Percentiles rank a stretch among this genome's conserved stretches.
phyloP scores from a whole-genome alignment of 2,113 vertebrate genomes.

The Xiphophorus hellerii region DNA sequence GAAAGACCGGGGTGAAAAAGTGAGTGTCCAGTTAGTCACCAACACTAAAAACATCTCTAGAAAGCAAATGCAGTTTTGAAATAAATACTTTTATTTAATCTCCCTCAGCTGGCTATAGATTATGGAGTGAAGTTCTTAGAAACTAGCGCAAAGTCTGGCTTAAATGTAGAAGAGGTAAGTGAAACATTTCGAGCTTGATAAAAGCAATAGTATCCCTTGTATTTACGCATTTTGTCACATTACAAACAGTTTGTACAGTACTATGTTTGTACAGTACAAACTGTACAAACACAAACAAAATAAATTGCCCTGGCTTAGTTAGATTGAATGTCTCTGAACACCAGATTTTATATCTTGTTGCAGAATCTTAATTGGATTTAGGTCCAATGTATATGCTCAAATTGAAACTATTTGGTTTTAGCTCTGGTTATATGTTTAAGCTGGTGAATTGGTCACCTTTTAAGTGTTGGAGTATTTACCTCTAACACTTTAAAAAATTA shows the following conservation, averaged over 20 bases:
- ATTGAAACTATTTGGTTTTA: background rate
- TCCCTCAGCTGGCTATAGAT: constrained; percentile 93
- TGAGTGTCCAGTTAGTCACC: constrained; percentile 59
- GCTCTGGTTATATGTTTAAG: background rate
- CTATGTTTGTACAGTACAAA: too few species aligned
- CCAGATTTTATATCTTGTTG: too few species aligned
- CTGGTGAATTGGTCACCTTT: background rate
- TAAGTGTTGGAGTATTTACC: too few species aligned
- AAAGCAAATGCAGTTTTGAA: background rate
- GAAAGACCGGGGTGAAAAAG: constrained; percentile 96
- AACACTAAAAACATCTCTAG: background rate
- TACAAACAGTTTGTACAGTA: too few species aligned
- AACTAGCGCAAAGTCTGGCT: constrained; percentile 96
- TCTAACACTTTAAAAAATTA: background rate
- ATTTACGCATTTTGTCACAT: background rate
- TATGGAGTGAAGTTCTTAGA: constrained; percentile 98
- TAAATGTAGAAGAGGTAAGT: constrained; percentile 97
- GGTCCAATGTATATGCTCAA: background rate
- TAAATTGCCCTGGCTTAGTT: too few species aligned
- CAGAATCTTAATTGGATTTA: too few species aligned
- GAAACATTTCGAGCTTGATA: background rate
- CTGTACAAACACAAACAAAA: too few species aligned
- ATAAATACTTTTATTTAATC: constrained; percentile 18
- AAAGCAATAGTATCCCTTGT: background rate
- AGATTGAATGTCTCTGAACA: too few species aligned